Conservation (phyloP, 2,888 invertebrate species). For the Volucella zonaria region DNA sequence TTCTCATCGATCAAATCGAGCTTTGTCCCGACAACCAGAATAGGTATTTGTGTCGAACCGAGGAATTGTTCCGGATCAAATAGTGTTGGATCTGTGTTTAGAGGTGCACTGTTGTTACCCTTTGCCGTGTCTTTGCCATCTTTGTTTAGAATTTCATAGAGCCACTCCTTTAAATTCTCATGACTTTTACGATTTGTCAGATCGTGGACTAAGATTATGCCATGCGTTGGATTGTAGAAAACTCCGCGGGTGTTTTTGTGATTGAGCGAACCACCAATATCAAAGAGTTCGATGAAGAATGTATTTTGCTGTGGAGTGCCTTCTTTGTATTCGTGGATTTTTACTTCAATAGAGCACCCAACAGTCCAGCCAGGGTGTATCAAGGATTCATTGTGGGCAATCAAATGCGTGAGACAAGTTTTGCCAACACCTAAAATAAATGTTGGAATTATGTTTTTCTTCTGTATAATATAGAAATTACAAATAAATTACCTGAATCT, state of each 20-base stretch:
- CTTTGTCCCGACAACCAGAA: constrained; percentile 97
- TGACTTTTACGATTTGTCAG: constrained; percentile 98
- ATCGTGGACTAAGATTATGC: constrained; percentile 98
- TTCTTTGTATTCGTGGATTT: constrained; percentile 96
- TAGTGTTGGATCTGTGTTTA: constrained; percentile 35
- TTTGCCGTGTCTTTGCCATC: constrained; percentile 84
- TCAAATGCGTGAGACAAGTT: constrained; percentile 95
- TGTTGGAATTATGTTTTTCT: neutral
- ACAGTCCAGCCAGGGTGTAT: constrained; percentile 96
- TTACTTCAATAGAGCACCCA: constrained; percentile 97
- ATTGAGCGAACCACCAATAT: constrained; percentile 96
- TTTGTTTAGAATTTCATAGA: constrained; percentile 93
- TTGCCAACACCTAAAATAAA: constrained; percentile 94
- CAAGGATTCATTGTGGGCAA: constrained; percentile 93
- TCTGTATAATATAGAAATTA: neutral
- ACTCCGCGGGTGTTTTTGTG: constrained; percentile 96
- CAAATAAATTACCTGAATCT: constrained; percentile 88
- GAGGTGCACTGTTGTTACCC: constrained; percentile 60
- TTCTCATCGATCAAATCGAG: constrained; percentile 92
- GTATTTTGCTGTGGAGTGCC: constrained; percentile 95
- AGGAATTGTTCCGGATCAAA: constrained; percentile 94
- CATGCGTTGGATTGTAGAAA: constrained; percentile 97
- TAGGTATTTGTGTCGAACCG: constrained; percentile 94
- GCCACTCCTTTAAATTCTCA: constrained; percentile 95
- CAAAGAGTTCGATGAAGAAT: constrained; percentile 98